Base-by-base conservation (phyloP, 2,113 vertebrate species). In the Fulica atra region DNA sequence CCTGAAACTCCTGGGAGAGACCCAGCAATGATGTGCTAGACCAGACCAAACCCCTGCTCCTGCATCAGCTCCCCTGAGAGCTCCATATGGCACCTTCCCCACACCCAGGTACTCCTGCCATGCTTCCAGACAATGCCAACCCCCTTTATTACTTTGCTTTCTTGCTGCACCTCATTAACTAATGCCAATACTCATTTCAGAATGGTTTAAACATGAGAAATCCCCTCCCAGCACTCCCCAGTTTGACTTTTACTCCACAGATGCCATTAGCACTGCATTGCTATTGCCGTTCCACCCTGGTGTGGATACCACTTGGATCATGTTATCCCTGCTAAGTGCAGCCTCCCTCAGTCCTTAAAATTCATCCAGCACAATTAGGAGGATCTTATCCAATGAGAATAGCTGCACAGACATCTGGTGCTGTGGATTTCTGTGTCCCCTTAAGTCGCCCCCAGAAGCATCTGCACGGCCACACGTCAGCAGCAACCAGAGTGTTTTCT, bases 1-100 rank as follows among this genome's bases (percentile, higher is more conserved):
- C 4, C 0, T 1, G 2, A 18, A 25, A 7, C 7, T 10, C 42
- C 25, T 3, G 1, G 92, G 35, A 84, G 26, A 60, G 12, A 20
- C 0, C 3, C 1, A 0, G 40, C 23, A 20, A 1, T 0, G 4
- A 12, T 5, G 7, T 2, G 40, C 0, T 1, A 38, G 66, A 21
- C 10, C 2, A 0, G 26, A 2, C 6, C 26, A 2, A 29, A 16
- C 9, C 31, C 61, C 69, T 51, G 46, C 72, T 26, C 50, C 50
- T 5, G 24, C 35, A 8, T 0, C 24, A 5, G 65, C 2, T 66
- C 51, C 63, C 64, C 70, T 16, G 4, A 28, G 38, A 61, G 59
- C 36, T 31, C 78, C 59, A 46, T 33, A 7, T 1, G 44, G 21
- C 3, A 2, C 53, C 11, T 5, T 17, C 42, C 50, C 48, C 63